Percentiles rank a stretch among this genome's conserved stretches.
Evolutionary conservation across 2,113 vertebrate genomes (phyloP).

Genomic region (Morphnarchus princeps): DNA sequence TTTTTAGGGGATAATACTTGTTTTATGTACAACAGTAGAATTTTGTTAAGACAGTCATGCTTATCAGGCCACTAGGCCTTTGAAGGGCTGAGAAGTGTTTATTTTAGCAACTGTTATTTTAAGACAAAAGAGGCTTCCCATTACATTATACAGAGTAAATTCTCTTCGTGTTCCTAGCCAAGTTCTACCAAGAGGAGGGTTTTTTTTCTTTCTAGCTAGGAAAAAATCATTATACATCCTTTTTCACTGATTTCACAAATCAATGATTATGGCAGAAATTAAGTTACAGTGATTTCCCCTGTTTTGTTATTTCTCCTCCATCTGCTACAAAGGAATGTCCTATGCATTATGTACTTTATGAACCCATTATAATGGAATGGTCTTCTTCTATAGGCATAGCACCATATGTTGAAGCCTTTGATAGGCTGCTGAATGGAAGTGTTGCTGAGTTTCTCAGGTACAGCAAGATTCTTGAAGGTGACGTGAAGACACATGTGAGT

Average conservation of each 20-base stretch:
- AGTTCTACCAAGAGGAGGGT: not conserved
- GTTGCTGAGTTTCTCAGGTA: conserved; percentile 86
- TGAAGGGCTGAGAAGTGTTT: not conserved
- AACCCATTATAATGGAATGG: not conserved
- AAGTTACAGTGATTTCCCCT: not conserved
- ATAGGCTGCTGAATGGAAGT: conserved; percentile 80
- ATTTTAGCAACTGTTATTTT: not conserved
- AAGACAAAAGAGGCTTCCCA: not conserved
- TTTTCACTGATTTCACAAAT: not conserved
- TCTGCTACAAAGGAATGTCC: not conserved
- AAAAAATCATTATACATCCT: not conserved
- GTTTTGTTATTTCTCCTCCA: not conserved
- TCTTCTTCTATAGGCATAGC: conserved; percentile 72
- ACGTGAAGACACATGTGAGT: conserved; percentile 94
- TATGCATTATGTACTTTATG: not conserved
- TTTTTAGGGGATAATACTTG: not conserved
- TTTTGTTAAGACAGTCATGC: not conserved
- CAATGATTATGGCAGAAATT: not conserved
- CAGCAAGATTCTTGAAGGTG: conserved; percentile 86
- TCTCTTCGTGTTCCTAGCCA: not conserved
- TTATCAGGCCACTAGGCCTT: not conserved
- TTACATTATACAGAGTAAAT: not conserved
- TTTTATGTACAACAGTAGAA: not conserved
- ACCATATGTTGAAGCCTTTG: conserved; percentile 87
- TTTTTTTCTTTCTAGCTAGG: not conserved